These are phyloP conservation scores for Lamellibrachia columna DNA, from an alignment of 2,888 invertebrate genomes.

Conservation along the genomic window DNA sequence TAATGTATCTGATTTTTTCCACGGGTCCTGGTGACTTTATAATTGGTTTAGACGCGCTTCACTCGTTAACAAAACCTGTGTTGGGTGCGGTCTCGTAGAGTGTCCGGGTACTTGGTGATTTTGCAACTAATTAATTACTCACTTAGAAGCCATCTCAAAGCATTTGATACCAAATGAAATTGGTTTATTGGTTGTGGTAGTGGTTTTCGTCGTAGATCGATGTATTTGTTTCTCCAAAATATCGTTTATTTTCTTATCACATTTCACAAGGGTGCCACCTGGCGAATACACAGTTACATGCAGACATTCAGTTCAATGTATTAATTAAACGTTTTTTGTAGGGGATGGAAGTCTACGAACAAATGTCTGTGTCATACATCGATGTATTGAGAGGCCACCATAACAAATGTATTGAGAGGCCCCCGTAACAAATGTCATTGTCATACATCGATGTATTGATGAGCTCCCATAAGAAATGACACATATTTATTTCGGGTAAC, in stretches of 20 bases:
- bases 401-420: not conserved
- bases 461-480: not conserved
- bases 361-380: not conserved
- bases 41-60: not conserved
- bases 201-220: no score
- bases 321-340: no score
- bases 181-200: not conserved
- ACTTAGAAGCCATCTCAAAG: not conserved
- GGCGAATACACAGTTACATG: no score
- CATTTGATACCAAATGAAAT: not conserved
- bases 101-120: not conserved
- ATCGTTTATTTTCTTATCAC: no score
- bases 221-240: no score
- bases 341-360: no score
- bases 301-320: no score
- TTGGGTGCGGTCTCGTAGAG: not conserved
- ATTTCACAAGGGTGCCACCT: no score
- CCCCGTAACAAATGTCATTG: not conserved
- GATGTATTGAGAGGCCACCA: not conserved
- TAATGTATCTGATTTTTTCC: not conserved
- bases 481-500: not conserved
- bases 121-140: not conserved
- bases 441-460: not conserved
- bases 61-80: not conserved
- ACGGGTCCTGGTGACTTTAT: not conserved